Evolutionary conservation across 2,797 vertebrate species (phyloP), one percentile per base, ranked within the genome.

Genomic region (Hyperoplus immaculatus): DNA sequence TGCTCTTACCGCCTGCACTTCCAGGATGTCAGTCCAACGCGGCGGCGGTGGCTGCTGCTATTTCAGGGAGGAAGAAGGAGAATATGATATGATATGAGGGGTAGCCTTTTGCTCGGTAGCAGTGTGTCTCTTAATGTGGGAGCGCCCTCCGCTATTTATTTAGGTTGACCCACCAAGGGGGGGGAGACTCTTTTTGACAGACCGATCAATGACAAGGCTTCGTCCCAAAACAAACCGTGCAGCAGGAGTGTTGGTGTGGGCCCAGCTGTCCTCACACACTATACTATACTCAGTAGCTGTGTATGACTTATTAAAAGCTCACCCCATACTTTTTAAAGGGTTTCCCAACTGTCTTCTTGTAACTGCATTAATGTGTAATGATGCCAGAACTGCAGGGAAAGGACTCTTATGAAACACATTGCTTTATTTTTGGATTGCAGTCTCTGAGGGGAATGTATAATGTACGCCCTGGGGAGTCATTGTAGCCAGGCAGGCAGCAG

Each of bases 11-110:
- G 56, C 72, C 76, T 46, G 65, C 63, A 15, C 78, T 64, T 73
- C 75, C 87, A 74, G 85, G 82, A 88, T 83, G 83, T 82, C 74
- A 15, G 46, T 84, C 75, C 38, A 4, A 4, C 8, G 67, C 0
- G n/a, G 60, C 29, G 21, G 2, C 21, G 29, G 29, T 2, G 29
- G 29, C 29, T 29, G 29, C 51, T 56, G 77, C 89, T 93, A 92
- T 93, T 93, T 93, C 77, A 69, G 83, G 89, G 75, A 74, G 59
- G 77, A 65, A 65, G 82, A 75, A 36, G 73, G 63, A 65, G 77
- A 83, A 92, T 88, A 18, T 67, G 88, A 92, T 88, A 18, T 67
- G 88, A 90, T 69, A 81, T 5, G 77, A 75, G 72, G 50, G 64
- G 67, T 16, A 14, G 5, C 6, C 29, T 29, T 29, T 29, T 8